Evolutionary conservation across 2,113 vertebrate genomes (phyloP).

Genomic region (Mormoops blainvillei): DNA sequence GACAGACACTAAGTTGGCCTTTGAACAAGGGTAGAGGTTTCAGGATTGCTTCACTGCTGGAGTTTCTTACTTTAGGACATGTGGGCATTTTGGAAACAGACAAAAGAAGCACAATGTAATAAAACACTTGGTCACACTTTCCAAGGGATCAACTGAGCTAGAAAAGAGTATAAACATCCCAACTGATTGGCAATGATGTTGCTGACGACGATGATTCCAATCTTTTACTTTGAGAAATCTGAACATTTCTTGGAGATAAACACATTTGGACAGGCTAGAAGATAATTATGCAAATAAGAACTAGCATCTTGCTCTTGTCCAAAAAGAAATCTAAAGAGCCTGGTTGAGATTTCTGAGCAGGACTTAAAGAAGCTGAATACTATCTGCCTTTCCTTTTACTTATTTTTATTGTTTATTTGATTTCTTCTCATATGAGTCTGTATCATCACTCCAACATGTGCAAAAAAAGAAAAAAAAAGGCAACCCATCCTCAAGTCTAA

Average conservation of each 20-base stretch:
- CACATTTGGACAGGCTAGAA: slow-evolving; percentile 52
- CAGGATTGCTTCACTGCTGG: not conserved
- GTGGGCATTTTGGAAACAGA: not conserved
- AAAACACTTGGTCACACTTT: slow-evolving; percentile 41
- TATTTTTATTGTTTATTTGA: slow-evolving; percentile 51
- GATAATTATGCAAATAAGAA: slow-evolving; percentile 13
- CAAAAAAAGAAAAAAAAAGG: not conserved
- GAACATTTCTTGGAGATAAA: slow-evolving; percentile 62
- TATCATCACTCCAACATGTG: not conserved
- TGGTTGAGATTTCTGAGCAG: not conserved
- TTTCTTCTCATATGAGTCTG: slow-evolving; percentile 17
- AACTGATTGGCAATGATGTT: not conserved
- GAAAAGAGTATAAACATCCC: slow-evolving; percentile 37
- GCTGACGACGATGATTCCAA: not conserved
- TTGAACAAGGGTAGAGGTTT: not conserved
- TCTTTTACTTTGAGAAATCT: slow-evolving; percentile 69
- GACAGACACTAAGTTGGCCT: not conserved
- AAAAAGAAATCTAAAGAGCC: slow-evolving; percentile 19
- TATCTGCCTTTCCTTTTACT: not conserved
- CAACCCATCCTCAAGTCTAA: not conserved
- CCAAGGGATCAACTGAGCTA: slow-evolving; percentile 40
- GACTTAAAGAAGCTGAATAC: not conserved
- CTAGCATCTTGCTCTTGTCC: not conserved
- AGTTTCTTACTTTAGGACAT: not conserved
- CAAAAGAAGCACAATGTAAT: not conserved